Conservation (phyloP, 2,113 vertebrate genomes). For the Anolis sagrei region DNA sequence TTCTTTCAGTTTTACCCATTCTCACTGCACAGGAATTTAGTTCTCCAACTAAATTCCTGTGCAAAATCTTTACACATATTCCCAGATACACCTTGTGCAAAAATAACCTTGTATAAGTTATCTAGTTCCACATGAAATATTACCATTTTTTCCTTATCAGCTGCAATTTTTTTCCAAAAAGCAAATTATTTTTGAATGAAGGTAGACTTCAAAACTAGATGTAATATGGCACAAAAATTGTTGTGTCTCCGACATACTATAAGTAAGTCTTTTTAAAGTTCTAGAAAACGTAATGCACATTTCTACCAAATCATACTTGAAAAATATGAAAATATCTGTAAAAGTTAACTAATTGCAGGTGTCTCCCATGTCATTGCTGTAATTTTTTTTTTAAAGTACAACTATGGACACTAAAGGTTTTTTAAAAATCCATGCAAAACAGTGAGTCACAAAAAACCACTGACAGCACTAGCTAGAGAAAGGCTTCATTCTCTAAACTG, state of each 20-base stretch:
- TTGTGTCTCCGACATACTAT: neutral
- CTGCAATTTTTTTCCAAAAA: neutral
- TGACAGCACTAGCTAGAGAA: slow-evolving; percentile 32
- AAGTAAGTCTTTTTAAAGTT: neutral
- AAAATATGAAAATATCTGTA: neutral
- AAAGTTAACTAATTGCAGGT: neutral
- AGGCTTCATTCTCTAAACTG: neutral
- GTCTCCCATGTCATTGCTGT: neutral
- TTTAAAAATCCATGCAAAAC: neutral
- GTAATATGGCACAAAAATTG: neutral
- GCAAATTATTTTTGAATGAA: neutral
- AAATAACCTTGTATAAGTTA: neutral
- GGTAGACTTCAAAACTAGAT: neutral
- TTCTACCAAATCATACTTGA: neutral
- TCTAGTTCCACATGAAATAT: neutral
- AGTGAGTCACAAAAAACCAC: slow-evolving; percentile 35
- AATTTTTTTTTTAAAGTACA: slow-evolving; percentile 10
- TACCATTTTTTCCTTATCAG: neutral
- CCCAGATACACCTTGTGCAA: neutral
- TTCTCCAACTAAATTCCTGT: slow-evolving; percentile 6
- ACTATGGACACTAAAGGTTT: too few species aligned
- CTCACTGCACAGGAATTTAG: neutral
- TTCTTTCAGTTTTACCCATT: slow-evolving; percentile 29
- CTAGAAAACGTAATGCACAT: neutral
- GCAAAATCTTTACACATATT: slow-evolving; percentile 27